These are phyloP conservation scores for Chrysaora quinquecirrha DNA, from an alignment of 30 jellyfish, hydroid and myxozoan species.

Conservation along the genomic window DNA sequence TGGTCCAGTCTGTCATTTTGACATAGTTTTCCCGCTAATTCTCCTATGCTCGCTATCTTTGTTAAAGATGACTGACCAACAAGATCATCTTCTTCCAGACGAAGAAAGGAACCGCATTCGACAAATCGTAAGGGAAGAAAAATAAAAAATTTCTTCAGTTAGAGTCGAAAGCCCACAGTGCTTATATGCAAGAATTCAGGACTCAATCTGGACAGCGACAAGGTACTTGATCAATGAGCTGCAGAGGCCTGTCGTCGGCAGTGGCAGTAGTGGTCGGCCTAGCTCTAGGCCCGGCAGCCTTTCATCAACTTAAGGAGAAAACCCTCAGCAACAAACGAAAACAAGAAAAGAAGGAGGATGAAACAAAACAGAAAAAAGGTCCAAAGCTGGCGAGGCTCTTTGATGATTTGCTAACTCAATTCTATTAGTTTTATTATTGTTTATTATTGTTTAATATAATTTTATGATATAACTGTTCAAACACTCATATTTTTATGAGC, in stretches of 20 bases:
- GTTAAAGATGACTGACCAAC: slow-evolving; percentile 32
- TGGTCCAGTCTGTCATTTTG: slow-evolving; percentile 43
- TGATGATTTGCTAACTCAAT: too few relatives aligned
- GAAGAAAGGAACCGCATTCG: slow-evolving; percentile 24
- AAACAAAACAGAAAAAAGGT: too few relatives aligned
- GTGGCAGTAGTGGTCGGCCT: slow-evolving; percentile 11
- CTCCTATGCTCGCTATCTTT: slow-evolving; percentile 13
- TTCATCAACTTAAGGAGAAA: neutral
- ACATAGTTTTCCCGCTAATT: slow-evolving; percentile 31
- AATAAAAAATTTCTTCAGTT: neutral
- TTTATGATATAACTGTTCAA: too few relatives aligned
- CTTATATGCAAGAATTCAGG: slow-evolving; percentile 22
- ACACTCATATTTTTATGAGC: too few relatives aligned
- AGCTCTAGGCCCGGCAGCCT: slow-evolving; percentile 24
- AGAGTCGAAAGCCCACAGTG: slow-evolving; percentile 32
- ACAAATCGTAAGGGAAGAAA: slow-evolving; percentile 20
- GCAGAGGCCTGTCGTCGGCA: slow-evolving; percentile 5
- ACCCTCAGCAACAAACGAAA: too few relatives aligned
- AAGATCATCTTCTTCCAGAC: slow-evolving; percentile 16
- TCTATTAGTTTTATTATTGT: too few relatives aligned
- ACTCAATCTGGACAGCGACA: slow-evolving; percentile 3
- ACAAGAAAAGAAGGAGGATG: too few relatives aligned
- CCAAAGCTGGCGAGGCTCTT: too few relatives aligned
- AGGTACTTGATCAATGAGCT: slow-evolving; percentile 8
- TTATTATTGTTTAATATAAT: too few relatives aligned